These are phyloP conservation scores for Melanotaenia duboulayi DNA, from an alignment of 2,113 vertebrate genomes.

Conservation along the genomic window DNA sequence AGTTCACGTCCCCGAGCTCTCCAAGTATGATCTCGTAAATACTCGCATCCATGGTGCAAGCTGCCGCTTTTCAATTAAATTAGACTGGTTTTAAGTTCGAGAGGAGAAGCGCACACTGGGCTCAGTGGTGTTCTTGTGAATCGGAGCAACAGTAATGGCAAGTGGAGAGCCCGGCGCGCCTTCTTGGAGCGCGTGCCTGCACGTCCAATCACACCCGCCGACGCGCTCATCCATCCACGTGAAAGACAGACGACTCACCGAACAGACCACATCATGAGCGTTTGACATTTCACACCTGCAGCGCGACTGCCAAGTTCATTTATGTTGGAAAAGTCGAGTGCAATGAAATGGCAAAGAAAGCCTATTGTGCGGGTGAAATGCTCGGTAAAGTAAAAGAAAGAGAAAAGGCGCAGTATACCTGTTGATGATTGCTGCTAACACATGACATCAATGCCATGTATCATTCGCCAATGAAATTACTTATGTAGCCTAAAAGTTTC, in stretches of 20 bases:
- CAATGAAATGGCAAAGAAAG: not conserved
- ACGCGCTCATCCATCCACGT: conserved; percentile 26
- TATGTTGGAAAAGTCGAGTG: not conserved
- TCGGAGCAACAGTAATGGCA: conserved; percentile 41
- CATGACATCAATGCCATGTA: too few species aligned
- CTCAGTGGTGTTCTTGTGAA: conserved; percentile 46
- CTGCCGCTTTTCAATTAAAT: not conserved
- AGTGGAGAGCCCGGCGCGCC: conserved; percentile 31
- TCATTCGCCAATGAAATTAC: too few species aligned
- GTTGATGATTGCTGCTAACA: not conserved
- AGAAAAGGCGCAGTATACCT: not conserved
- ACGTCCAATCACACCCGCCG: conserved; percentile 63
- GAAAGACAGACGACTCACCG: conserved; percentile 8
- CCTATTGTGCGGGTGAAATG: not conserved
- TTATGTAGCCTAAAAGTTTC: too few species aligned
- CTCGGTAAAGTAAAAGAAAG: not conserved
- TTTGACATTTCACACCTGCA: conserved; percentile 48
- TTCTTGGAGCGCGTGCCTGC: conserved; percentile 30
- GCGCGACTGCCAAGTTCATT: conserved; percentile 8
- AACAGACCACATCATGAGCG: conserved; percentile 5
- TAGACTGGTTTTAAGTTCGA: conserved; percentile 27
- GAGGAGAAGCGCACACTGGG: conserved; percentile 22
- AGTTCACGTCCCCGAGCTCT: conserved; percentile 90
- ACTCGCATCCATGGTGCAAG: conserved; percentile 82
- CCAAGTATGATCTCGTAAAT: conserved; percentile 87